Conservation (phyloP, 1,140 invertebrate genomes). For the Drosophila baimaii region DNA sequence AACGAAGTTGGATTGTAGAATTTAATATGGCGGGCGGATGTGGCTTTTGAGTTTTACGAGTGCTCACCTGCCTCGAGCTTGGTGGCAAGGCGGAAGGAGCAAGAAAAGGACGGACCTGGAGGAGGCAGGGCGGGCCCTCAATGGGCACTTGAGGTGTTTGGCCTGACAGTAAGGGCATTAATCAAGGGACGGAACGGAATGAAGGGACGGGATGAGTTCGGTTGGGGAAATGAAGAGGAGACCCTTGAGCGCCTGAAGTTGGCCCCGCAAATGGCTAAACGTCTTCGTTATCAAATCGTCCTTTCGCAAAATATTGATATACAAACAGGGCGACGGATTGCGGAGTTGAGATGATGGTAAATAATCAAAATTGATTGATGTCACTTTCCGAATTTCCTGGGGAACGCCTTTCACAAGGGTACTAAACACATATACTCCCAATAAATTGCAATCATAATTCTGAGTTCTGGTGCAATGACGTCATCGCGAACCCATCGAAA, state of each 20-base stretch:
- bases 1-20: constrained; percentile 55
- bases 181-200: constrained; percentile 20
- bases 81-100: constrained; percentile 5
- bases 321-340: constrained; percentile 28
- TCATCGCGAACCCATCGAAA: constrained; percentile 26
- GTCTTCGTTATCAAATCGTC: constrained; percentile 52
- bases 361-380: constrained; percentile 45
- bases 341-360: constrained; percentile 21
- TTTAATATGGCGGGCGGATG: constrained; percentile 67
- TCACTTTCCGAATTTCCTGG: no score
- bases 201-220: background rate
- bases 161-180: constrained; percentile 52
- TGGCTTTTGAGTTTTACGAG: constrained; percentile 65
- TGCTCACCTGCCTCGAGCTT: constrained; percentile 39
- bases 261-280: constrained; percentile 51
- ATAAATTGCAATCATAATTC: constrained; percentile 33
- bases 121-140: constrained; percentile 19
- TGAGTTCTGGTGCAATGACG: constrained; percentile 36
- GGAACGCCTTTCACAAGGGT: background rate
- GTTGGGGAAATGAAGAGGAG: constrained; percentile 22
- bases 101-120: background rate
- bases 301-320: constrained; percentile 46
- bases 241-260: constrained; percentile 45
- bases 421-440: constrained; percentile 2
- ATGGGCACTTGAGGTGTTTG: constrained; percentile 51